Conservation (phyloP, 2,797 vertebrate species). For the Pantherophis vulpinus region DNA sequence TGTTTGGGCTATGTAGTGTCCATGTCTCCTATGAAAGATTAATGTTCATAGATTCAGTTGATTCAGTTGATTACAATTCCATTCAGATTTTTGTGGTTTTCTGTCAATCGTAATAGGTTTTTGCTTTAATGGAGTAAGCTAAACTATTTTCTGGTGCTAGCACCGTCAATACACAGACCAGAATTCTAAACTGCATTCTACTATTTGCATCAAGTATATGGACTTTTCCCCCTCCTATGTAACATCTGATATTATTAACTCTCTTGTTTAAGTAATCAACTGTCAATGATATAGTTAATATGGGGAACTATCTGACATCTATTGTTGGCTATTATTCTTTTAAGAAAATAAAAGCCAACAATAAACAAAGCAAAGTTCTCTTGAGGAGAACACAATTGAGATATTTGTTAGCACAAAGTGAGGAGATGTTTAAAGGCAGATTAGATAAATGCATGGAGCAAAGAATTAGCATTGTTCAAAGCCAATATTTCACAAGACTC, state of each 20-base stretch:
- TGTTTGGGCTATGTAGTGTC: conserved; percentile 11
- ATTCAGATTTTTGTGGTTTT: neutral
- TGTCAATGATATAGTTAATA: neutral
- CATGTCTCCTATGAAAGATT: neutral
- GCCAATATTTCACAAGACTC: neutral
- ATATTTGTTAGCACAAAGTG: neutral
- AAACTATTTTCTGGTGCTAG: neutral
- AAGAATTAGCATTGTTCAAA: neutral
- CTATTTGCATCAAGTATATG: neutral
- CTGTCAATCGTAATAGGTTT: neutral
- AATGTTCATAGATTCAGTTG: conserved; percentile 23
- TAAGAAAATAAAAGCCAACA: neutral
- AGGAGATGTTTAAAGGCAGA: neutral
- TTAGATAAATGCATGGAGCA: neutral
- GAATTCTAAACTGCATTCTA: neutral
- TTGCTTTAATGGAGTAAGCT: neutral
- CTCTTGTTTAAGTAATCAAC: neutral
- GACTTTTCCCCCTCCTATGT: neutral
- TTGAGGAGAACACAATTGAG: neutral
- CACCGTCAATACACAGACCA: neutral
- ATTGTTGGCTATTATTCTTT: conserved; percentile 9
- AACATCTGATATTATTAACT: neutral
- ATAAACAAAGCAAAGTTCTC: neutral
- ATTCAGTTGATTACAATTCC: conserved; percentile 17
- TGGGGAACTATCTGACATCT: neutral